These are phyloP conservation scores for Proisotoma minuta DNA, from an alignment of 2,888 invertebrate genomes.

Conservation along the genomic window DNA sequence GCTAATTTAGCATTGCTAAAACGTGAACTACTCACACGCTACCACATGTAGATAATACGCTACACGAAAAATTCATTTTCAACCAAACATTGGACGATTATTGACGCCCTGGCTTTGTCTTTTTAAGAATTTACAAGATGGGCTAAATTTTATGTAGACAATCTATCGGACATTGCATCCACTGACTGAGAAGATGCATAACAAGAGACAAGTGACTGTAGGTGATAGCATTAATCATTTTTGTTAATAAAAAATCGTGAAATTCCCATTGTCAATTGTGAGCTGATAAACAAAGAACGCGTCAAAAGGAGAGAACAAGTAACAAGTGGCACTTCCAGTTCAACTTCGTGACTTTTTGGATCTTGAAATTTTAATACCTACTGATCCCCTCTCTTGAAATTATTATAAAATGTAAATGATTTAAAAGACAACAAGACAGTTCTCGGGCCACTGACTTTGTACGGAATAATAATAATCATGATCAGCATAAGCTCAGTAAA, in stretches of 20 bases:
- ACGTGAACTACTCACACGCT: too few relatives aligned
- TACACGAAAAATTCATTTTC: too few relatives aligned
- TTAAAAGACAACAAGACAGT: too few relatives aligned
- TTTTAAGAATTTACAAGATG: neutral
- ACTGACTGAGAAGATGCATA: neutral
- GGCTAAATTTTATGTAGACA: neutral
- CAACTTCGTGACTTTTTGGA: slow-evolving; percentile 8
- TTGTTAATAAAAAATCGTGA: slow-evolving; percentile 5
- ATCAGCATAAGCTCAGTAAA: too few relatives aligned
- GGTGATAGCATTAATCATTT: neutral
- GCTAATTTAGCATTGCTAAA: too few relatives aligned
- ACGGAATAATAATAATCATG: too few relatives aligned
- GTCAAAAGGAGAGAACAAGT: neutral
- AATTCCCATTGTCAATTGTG: slow-evolving; percentile 16
- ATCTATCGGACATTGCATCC: neutral
- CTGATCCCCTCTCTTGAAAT: neutral
- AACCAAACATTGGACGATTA: neutral
- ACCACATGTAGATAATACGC: too few relatives aligned
- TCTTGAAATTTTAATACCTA: neutral
- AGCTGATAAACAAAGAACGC: neutral
- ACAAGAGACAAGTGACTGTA: neutral
- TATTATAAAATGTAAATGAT: too few relatives aligned
- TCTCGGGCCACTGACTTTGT: too few relatives aligned
- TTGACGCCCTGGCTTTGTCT: neutral
- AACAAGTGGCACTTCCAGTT: slow-evolving; percentile 13